phyloP scores from a whole-genome alignment of 2,113 vertebrate genomes.

The Hippotragus niger region DNA sequence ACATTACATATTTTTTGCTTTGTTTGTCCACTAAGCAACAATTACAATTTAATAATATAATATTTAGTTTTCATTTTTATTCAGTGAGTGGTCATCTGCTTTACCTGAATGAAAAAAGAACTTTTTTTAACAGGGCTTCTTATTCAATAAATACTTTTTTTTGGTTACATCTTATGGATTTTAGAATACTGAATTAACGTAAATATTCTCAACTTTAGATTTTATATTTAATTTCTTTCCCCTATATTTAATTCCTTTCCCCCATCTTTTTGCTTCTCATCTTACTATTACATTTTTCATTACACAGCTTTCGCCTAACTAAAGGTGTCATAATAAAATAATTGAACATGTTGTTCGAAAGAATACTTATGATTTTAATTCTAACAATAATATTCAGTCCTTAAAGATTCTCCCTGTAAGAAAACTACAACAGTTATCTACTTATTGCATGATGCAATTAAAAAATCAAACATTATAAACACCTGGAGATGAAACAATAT shows the following conservation, averaged over 20 bases:
- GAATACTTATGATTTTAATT: neutral
- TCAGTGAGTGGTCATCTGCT: neutral
- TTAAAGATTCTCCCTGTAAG: neutral
- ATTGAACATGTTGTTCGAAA: neutral
- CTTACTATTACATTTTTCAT: neutral
- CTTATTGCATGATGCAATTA: neutral
- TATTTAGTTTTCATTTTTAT: neutral
- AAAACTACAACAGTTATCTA: neutral
- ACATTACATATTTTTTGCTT: neutral
- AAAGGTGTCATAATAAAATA: neutral
- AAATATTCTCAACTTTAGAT: neutral
- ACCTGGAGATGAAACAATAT: neutral
- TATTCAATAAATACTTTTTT: slow-evolving; percentile 8
- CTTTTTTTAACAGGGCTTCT: neutral
- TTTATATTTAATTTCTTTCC: neutral
- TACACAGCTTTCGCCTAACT: neutral
- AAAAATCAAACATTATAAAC: neutral
- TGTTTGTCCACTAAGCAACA: neutral
- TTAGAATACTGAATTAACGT: neutral
- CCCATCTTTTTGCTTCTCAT: neutral
- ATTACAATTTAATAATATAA: neutral
- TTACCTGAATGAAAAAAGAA: neutral
- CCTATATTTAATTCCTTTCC: neutral
- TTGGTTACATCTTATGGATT: neutral
- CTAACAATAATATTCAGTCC: neutral